A percentile compares a stretch with the other conserved stretches of the same genome.
Conservation (phyloP, 53 echinoderm and acorn worm genomes). For the Echinometra lucunter region DNA sequence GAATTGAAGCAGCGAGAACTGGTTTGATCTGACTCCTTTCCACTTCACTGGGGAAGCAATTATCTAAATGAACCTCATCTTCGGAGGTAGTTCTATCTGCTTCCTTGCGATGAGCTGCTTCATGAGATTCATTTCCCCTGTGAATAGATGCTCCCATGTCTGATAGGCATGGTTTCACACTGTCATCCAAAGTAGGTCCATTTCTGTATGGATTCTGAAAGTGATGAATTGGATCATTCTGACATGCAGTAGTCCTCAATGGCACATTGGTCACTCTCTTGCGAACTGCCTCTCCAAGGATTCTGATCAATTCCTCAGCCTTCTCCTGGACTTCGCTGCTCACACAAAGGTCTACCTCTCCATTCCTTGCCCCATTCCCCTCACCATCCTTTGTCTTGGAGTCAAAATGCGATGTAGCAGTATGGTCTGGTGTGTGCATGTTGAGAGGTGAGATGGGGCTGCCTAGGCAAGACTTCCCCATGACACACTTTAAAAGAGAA, state of each 20-base stretch:
- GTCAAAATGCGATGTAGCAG: neutral
- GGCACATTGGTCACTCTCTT: slow-evolving; percentile 86
- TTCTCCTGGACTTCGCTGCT: slow-evolving; percentile 53
- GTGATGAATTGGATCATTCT: neutral
- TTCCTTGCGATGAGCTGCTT: neutral
- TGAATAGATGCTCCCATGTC: neutral
- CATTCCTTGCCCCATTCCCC: neutral
- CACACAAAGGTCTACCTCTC: neutral
- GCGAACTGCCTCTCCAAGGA: slow-evolving; percentile 79
- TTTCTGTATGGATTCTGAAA: neutral
- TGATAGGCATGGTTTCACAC: neutral
- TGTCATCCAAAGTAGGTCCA: neutral
- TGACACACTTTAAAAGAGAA: neutral
- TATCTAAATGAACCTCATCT: neutral
- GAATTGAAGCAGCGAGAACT: neutral
- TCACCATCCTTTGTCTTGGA: neutral
- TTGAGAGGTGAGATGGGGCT: slow-evolving; percentile 75
- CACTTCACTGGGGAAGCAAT: neutral
- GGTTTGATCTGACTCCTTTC: neutral
- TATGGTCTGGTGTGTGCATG: slow-evolving; percentile 44
- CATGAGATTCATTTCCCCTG: neutral
- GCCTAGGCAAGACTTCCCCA: neutral
- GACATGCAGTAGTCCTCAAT: neutral
- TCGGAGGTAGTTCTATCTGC: neutral
- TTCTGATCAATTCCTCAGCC: slow-evolving; percentile 76